Evolutionary conservation across 2,888 invertebrate genomes (phyloP).

Genomic region (Chloroclysta siterata): DNA sequence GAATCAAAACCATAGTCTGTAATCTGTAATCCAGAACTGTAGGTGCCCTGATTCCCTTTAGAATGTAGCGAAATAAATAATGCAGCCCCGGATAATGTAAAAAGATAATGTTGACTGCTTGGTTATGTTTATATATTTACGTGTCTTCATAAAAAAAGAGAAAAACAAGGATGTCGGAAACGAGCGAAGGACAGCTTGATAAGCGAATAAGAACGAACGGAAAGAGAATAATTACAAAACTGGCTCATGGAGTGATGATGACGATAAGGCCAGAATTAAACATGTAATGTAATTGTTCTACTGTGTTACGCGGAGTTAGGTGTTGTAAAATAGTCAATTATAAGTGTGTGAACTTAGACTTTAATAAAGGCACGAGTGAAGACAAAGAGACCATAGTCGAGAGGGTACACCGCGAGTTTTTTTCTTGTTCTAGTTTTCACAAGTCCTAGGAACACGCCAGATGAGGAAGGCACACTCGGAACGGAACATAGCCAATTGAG

Average conservation of each 20-base stretch:
- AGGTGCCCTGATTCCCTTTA: too few relatives aligned
- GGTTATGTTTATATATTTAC: too few relatives aligned
- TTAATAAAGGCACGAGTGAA: neutral
- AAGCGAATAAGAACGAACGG: slow-evolving; percentile 48
- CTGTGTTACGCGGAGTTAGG: slow-evolving; percentile 19
- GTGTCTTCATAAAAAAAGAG: neutral
- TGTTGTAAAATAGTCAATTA: slow-evolving; percentile 11
- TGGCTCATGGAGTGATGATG: slow-evolving; percentile 34
- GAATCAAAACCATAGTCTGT: too few relatives aligned
- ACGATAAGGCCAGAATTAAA: slow-evolving; percentile 36
- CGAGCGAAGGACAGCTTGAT: slow-evolving; percentile 47
- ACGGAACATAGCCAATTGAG: neutral
- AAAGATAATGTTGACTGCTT: too few relatives aligned
- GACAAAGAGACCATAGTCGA: neutral
- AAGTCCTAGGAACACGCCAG: neutral
- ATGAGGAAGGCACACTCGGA: neutral
- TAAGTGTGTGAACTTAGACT: slow-evolving; percentile 3
- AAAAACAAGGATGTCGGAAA: slow-evolving; percentile 6
- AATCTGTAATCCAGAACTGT: too few relatives aligned
- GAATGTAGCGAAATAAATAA: too few relatives aligned
- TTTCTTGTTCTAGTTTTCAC: neutral
- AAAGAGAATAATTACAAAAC: slow-evolving; percentile 44
- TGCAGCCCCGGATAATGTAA: too few relatives aligned
- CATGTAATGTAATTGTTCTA: slow-evolving; percentile 25
- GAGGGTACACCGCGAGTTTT: too few relatives aligned